These are phyloP conservation scores for Pipa parva DNA, from an alignment of 2,113 vertebrate genomes.

Conservation along the genomic window DNA sequence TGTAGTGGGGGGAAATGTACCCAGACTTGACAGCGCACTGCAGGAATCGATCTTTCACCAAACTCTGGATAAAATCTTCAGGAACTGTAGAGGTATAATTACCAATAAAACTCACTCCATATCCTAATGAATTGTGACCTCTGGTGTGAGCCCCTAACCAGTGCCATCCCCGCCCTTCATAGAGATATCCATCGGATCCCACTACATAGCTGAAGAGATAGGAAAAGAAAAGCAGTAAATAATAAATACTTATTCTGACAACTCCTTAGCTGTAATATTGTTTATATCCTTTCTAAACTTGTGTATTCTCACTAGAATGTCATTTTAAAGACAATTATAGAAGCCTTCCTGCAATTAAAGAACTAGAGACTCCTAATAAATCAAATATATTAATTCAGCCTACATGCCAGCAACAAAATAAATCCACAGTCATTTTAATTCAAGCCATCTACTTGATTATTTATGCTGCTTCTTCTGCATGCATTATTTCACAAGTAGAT, in stretches of 20 bases:
- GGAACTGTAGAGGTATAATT: conserved; percentile 67
- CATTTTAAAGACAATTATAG: too few relatives aligned
- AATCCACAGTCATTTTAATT: too few relatives aligned
- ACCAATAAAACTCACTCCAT: conserved; percentile 75
- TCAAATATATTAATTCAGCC: too few relatives aligned
- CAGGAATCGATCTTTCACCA: conserved; percentile 67
- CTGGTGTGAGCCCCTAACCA: conserved; percentile 79
- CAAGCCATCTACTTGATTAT: too few relatives aligned
- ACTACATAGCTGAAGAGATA: conserved; percentile 70
- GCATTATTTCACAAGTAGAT: too few relatives aligned
- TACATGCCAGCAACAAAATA: too few relatives aligned
- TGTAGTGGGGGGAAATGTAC: conserved; percentile 56
- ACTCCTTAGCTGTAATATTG: neutral
- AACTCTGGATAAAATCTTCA: conserved; percentile 46
- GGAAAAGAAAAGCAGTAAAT: neutral
- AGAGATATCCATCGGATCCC: conserved; percentile 80
- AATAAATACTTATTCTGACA: neutral
- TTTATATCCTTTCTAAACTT: too few relatives aligned
- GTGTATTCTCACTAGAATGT: too few relatives aligned
- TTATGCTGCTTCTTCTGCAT: too few relatives aligned
- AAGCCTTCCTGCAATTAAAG: too few relatives aligned
- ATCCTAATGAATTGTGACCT: conserved; percentile 75
- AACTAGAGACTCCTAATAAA: too few relatives aligned
- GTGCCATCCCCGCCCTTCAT: conserved; percentile 82
- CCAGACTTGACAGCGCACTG: conserved; percentile 59